Evolutionary conservation across 2,888 invertebrate genomes (phyloP).

Genomic region (Pachydiplax longipennis): DNA sequence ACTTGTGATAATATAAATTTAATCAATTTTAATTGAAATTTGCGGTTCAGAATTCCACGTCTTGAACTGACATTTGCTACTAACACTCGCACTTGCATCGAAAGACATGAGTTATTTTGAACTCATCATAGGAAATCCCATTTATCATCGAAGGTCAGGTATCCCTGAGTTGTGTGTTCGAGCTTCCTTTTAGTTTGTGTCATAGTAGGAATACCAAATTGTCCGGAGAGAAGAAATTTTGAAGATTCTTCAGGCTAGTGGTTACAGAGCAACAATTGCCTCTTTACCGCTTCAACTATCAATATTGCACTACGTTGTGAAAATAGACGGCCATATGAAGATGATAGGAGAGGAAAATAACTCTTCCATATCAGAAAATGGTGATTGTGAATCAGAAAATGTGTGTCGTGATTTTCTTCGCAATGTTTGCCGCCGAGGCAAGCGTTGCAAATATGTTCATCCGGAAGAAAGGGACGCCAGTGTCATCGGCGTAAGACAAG

Average conservation of each 20-base stretch:
- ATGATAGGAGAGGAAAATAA: conserved; percentile 41
- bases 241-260: not conserved
- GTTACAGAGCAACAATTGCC: not conserved
- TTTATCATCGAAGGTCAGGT: conserved; percentile 21
- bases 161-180: not conserved
- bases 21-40: not conserved
- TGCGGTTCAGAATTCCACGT: not conserved
- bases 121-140: not conserved
- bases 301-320: not conserved
- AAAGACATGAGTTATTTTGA: not conserved
- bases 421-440: conserved; percentile 69
- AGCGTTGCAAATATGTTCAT: conserved; percentile 65
- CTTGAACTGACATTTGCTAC: not conserved
- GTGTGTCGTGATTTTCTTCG: conserved; percentile 69
- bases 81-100: not conserved
- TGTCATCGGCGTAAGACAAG: conserved; percentile 49
- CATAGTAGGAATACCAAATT: not conserved
- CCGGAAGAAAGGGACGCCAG: conserved; percentile 57
- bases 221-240: not conserved
- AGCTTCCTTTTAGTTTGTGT: not conserved
- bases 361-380: conserved; percentile 23
- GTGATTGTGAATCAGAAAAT: conserved; percentile 55
- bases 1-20: not conserved
- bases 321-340: conserved; percentile 19
- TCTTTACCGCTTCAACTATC: not conserved